phyloP scores from a whole-genome alignment of 2,113 vertebrate species.

The Archilochus colubris region DNA sequence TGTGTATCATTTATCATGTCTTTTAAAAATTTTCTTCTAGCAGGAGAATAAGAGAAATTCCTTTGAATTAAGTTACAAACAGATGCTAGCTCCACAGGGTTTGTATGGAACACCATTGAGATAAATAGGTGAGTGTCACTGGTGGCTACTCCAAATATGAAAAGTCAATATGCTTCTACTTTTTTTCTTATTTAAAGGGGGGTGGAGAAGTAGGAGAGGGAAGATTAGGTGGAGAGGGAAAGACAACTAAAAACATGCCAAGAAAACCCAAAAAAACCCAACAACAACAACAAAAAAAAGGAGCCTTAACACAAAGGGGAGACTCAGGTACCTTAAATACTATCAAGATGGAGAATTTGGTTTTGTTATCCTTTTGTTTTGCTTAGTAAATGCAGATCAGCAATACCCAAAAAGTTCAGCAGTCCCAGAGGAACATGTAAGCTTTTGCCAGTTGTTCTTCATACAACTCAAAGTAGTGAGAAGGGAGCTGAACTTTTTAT shows the following conservation, averaged over 20 bases:
- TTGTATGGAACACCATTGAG: not conserved
- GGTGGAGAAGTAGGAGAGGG: not conserved
- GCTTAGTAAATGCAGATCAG: not conserved
- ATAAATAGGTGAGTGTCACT: not conserved
- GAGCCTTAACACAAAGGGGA: not conserved
- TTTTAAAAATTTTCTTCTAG: not conserved
- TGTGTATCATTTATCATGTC: not conserved
- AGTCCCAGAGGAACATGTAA: not conserved
- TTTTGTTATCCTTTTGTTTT: not conserved
- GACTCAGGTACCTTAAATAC: not conserved
- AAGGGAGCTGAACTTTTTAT: not conserved
- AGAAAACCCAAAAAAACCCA: not conserved
- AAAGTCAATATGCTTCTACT: not conserved
- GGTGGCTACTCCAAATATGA: not conserved
- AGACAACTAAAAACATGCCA: not conserved
- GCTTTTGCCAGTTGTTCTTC: not conserved
- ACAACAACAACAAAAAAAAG: too few relatives aligned
- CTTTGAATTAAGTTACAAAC: not conserved
- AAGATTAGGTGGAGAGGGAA: rapidly evolving
- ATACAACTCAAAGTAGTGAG: not conserved
- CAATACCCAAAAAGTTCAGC: not conserved
- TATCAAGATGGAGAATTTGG: not conserved
- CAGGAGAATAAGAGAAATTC: not conserved
- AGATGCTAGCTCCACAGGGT: not conserved
- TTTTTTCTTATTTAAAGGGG: not conserved